Evolutionary conservation across 1,140 invertebrate species (phyloP).

Genomic region (Drosophila seguyi): DNA sequence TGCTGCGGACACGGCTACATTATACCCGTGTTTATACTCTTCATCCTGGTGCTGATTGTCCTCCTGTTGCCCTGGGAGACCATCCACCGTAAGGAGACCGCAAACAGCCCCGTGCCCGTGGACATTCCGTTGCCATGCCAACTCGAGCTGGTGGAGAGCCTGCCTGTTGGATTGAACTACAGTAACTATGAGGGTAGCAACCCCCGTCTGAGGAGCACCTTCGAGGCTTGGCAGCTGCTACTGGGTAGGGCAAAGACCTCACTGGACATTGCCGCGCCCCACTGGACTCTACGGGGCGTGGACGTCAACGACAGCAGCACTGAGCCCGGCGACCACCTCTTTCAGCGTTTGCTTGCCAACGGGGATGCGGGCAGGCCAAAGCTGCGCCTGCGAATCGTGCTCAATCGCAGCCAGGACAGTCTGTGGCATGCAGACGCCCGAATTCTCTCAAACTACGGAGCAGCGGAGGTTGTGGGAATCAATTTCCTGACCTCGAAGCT

Average conservation of each 20-base stretch:
- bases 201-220: constrained; percentile 89
- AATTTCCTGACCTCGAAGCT: constrained; percentile 95
- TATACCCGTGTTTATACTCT: constrained; percentile 65
- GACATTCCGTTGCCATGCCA: constrained; percentile 66
- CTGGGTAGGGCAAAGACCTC: constrained; percentile 90
- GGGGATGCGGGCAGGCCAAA: constrained; percentile 66
- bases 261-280: constrained; percentile 93
- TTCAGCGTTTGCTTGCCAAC: constrained; percentile 89
- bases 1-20: constrained; percentile 64
- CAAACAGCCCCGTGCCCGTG: constrained; percentile 44
- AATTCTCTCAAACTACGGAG: constrained; percentile 87
- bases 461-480: constrained; percentile 88
- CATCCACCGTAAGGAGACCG: constrained; percentile 39
- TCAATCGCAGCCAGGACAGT: constrained; percentile 64
- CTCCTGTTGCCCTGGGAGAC: constrained; percentile 73
- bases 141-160: constrained; percentile 93
- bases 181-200: constrained; percentile 85
- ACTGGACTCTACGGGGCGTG: constrained; percentile 93
- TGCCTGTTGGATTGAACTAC: constrained; percentile 93
- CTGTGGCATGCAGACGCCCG: constrained; percentile 67
- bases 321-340: constrained; percentile 91
- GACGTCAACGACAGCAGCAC: constrained; percentile 91
- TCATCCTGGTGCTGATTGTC: constrained; percentile 68
- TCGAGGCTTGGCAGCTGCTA: constrained; percentile 91
- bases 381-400: constrained; percentile 93